phyloP scores from a whole-genome alignment of 2,113 vertebrate genomes.

The Bostrychus sinensis region DNA sequence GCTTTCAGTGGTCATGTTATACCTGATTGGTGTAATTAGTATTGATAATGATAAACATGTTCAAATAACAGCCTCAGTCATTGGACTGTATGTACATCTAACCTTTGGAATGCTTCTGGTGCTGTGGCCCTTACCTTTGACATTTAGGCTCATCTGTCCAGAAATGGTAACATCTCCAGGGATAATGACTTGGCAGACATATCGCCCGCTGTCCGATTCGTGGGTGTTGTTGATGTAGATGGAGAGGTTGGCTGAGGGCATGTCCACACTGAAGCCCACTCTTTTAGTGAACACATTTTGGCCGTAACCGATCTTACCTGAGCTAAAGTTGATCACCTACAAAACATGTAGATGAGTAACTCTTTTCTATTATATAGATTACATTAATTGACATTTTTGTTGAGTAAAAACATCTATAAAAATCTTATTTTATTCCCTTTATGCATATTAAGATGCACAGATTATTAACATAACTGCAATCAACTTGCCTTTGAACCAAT shows the following conservation, averaged over 20 bases:
- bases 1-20: constrained; percentile 8
- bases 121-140: constrained; percentile 79
- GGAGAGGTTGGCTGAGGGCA: constrained; percentile 85
- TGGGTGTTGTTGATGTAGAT: constrained; percentile 85
- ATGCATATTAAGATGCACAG: constrained; percentile 32
- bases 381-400: neutral
- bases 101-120: constrained; percentile 42
- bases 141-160: constrained; percentile 79
- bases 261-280: constrained; percentile 78
- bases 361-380: neutral
- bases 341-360: neutral
- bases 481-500: constrained; percentile 60
- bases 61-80: neutral
- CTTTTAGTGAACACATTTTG: constrained; percentile 76
- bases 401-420: neutral
- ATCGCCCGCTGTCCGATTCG: constrained; percentile 86
- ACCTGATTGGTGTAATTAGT: neutral
- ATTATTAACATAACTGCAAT: constrained; percentile 52
- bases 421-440: neutral
- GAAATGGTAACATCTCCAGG: constrained; percentile 56
- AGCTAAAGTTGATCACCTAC: constrained; percentile 85
- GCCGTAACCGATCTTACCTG: constrained; percentile 67
- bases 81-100: constrained; percentile 25
- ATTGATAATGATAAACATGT: neutral
- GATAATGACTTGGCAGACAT: constrained; percentile 85